Conservation (phyloP, 2,113 vertebrate genomes). For the Craseonycteris thonglongyai region DNA sequence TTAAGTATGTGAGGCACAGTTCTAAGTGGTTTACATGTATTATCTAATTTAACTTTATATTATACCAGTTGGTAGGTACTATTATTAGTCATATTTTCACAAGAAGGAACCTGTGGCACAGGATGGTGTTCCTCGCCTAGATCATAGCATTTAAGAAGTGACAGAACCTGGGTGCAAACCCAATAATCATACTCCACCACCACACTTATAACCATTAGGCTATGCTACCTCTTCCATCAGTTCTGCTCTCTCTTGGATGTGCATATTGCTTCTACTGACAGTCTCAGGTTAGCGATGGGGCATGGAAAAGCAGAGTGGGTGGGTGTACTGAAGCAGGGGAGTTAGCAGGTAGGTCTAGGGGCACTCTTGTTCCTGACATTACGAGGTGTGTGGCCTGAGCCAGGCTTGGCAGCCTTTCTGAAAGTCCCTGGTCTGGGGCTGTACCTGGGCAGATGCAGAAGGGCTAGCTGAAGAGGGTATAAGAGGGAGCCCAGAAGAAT, state of each 20-base stretch:
- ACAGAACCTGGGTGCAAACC: background rate
- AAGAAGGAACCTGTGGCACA: background rate
- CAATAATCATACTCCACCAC: fast-evolving
- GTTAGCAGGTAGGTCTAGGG: background rate
- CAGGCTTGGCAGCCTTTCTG: background rate
- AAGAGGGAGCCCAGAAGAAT: background rate
- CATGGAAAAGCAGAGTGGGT: background rate
- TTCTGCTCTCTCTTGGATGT: background rate
- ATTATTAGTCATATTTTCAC: background rate
- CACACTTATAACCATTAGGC: fast-evolving
- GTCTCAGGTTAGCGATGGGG: background rate
- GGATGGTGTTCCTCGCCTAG: background rate
- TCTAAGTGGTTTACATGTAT: background rate
- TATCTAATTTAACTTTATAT: background rate
- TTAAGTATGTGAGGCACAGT: background rate
- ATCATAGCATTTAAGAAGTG: background rate
- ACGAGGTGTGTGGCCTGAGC: background rate
- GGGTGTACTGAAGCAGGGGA: background rate
- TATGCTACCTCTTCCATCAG: background rate
- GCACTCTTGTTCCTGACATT: background rate
- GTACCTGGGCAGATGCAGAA: background rate
- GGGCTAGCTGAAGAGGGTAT: background rate
- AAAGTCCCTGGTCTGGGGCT: background rate
- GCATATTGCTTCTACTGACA: too few relatives aligned
- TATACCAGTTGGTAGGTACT: background rate